Percentiles rank a stretch among this genome's conserved stretches.
Evolutionary conservation across 1,140 invertebrate species (phyloP).

Genomic region (Bombus haemorrhoidalis): DNA sequence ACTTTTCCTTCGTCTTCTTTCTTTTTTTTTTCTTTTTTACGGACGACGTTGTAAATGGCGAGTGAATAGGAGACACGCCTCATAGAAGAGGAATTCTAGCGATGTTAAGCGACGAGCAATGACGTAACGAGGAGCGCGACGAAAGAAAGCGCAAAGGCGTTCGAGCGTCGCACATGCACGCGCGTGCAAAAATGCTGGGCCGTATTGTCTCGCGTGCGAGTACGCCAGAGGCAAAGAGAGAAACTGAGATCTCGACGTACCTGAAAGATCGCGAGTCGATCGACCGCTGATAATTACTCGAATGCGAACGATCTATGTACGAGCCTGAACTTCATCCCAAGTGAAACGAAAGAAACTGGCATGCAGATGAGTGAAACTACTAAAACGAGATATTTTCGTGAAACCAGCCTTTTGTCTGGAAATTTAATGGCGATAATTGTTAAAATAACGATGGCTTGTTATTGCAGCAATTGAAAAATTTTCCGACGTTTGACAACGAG

Average conservation of each 20-base stretch:
- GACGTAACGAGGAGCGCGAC: slow-evolving; percentile 31
- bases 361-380: background rate
- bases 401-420: background rate
- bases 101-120: slow-evolving; percentile 21
- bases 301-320: background rate
- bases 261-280: slow-evolving; percentile 11
- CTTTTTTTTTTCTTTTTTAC: background rate
- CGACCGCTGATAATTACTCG: background rate
- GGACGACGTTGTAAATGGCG: background rate
- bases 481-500: background rate
- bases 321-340: no score
- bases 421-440: background rate
- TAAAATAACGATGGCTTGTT: background rate
- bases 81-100: slow-evolving; percentile 12
- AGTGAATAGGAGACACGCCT: slow-evolving; percentile 6
- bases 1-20: background rate
- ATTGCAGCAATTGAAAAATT: background rate
- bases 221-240: background rate
- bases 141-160: slow-evolving; percentile 53
- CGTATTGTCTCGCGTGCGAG: slow-evolving; percentile 31
- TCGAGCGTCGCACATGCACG: slow-evolving; percentile 28
- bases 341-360: background rate
- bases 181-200: slow-evolving; percentile 32
- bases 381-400: background rate
- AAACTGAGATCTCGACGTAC: background rate